phyloP scores from a whole-genome alignment of 2,113 vertebrate species.

The Hirundichthys speculiger region DNA sequence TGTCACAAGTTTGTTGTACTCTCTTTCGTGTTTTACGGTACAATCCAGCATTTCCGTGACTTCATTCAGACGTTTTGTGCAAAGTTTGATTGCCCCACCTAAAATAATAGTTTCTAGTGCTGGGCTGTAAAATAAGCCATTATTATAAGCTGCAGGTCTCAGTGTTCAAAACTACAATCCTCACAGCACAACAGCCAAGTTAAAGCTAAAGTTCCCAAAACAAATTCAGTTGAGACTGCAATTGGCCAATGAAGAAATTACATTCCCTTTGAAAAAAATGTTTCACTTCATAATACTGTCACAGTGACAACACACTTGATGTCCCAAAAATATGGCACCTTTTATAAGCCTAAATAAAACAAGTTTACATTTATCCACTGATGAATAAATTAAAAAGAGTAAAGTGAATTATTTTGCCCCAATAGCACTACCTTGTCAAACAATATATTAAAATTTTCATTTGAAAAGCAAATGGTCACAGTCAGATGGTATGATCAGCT shows the following conservation, averaged over 20 bases:
- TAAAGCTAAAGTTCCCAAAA: conserved; percentile 42
- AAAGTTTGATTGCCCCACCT: background rate
- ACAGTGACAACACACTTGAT: conserved; percentile 10
- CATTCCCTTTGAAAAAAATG: conserved; percentile 5
- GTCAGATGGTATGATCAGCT: conserved; percentile 13
- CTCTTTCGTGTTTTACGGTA: background rate
- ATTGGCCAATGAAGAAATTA: conserved; percentile 1
- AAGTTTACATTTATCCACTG: conserved; percentile 22
- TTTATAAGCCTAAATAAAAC: conserved; percentile 21
- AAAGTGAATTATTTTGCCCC: conserved; percentile 24
- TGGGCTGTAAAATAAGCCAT: conserved; percentile 60
- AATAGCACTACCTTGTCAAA: conserved; percentile 13
- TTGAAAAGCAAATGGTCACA: conserved; percentile 27
- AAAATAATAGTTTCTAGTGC: background rate
- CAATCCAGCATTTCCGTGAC: background rate
- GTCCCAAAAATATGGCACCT: conserved; percentile 48
- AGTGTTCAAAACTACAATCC: conserved; percentile 34
- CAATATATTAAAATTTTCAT: conserved; percentile 38
- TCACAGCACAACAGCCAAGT: conserved; percentile 55
- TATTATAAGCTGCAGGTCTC: conserved; percentile 25
- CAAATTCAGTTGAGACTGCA: conserved; percentile 15
- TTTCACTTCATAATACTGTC: conserved; percentile 4
- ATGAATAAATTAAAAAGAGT: conserved; percentile 32
- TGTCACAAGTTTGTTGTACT: background rate
- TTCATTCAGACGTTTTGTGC: conserved; percentile 21